Conservation (phyloP, 2,113 vertebrate species). For the Mus spicilegus region DNA sequence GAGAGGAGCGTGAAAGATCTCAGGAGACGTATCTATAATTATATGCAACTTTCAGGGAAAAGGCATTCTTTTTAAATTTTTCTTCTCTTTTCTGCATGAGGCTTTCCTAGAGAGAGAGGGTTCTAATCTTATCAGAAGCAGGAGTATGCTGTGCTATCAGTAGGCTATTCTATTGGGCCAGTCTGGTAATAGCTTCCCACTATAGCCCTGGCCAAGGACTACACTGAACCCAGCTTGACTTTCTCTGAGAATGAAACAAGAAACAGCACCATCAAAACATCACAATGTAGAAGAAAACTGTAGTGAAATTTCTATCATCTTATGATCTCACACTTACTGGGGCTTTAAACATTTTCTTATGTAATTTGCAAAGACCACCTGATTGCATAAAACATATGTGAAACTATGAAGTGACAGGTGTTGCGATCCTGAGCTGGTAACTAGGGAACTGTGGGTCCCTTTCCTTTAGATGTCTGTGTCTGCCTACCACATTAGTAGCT, state of each 20-base stretch:
- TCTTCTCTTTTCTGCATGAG: neutral
- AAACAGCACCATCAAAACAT: conserved; percentile 37
- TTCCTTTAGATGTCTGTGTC: conserved; percentile 12
- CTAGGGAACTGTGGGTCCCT: neutral
- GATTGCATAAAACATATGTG: conserved; percentile 27
- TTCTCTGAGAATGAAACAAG: conserved; percentile 55
- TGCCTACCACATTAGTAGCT: neutral
- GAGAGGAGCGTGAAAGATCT: conserved; percentile 7
- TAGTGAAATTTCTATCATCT: conserved; percentile 27
- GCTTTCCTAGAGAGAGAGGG: conserved; percentile 51
- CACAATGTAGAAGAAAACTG: conserved; percentile 49
- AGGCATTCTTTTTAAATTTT: neutral
- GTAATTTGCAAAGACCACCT: conserved; percentile 58
- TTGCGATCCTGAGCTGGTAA: conserved; percentile 28
- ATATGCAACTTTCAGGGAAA: conserved; percentile 27
- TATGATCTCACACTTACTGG: conserved; percentile 38
- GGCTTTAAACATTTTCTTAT: conserved; percentile 16
- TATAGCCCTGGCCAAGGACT: conserved; percentile 41
- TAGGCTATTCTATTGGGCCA: conserved; percentile 56
- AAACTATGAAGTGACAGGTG: conserved; percentile 41
- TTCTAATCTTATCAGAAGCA: conserved; percentile 68
- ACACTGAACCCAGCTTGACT: neutral
- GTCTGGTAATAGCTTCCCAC: conserved; percentile 53
- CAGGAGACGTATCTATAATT: neutral
- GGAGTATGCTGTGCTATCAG: conserved; percentile 41